Evolutionary conservation across 2,113 vertebrate genomes (phyloP).

Genomic region (Sorex araneus): DNA sequence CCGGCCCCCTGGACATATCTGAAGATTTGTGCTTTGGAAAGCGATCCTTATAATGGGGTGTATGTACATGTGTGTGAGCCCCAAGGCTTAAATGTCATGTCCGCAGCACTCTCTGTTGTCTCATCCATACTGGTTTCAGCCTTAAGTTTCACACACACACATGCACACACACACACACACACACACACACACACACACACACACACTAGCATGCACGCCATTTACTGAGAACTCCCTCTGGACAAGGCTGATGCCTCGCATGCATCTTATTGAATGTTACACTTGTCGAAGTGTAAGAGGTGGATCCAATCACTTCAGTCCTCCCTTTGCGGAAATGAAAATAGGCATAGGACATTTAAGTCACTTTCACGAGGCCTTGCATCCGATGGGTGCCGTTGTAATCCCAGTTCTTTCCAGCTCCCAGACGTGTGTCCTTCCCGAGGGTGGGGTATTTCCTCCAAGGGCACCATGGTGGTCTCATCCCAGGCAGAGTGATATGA

Average conservation of each 20-base stretch:
- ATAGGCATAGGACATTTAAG: neutral
- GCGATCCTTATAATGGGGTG: neutral
- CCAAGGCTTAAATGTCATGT: neutral
- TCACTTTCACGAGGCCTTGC: neutral
- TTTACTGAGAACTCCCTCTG: neutral
- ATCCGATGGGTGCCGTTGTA: neutral
- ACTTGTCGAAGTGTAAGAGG: neutral
- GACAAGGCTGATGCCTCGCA: neutral
- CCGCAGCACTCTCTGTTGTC: neutral
- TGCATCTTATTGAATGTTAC: neutral
- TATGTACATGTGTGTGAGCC: neutral
- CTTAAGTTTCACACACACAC: no score
- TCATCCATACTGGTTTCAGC: neutral
- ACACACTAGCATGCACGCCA: no score
- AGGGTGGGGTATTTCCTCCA: neutral
- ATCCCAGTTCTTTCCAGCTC: neutral
- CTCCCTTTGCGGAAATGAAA: neutral
- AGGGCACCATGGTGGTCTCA: neutral
- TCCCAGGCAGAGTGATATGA: neutral
- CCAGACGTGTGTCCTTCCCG: neutral
- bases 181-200: no score
- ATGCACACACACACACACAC: no score
- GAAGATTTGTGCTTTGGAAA: constrained; percentile 6
- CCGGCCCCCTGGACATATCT: neutral
- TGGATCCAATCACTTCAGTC: neutral